These are phyloP conservation scores for Callyntrura sp. DNA, from an alignment of 2,888 invertebrate genomes.

Conservation along the genomic window DNA sequence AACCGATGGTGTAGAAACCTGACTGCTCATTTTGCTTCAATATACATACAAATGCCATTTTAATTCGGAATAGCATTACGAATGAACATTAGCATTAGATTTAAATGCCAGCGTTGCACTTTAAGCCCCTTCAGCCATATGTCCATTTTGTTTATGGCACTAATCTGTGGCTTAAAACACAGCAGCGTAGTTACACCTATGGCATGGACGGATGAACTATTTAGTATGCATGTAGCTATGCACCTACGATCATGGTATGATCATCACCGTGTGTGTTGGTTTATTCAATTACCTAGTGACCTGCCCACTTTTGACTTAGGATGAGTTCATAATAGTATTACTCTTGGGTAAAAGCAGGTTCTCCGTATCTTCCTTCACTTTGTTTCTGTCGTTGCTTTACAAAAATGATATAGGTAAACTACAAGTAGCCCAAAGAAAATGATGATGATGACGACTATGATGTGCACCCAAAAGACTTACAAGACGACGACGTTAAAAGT, in stretches of 20 bases:
- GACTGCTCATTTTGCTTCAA: no score
- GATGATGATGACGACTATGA: constrained; percentile 26
- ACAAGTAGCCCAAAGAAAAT: constrained; percentile 54
- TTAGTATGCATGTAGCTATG: no score
- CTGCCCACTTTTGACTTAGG: constrained; percentile 23
- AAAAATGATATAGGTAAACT: not conserved
- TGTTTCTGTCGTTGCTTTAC: not conserved
- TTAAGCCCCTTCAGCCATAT: no score
- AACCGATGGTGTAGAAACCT: no score
- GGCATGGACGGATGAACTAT: no score
- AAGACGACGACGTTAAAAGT: not conserved
- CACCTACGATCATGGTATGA: constrained; percentile 9
- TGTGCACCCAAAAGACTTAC: constrained; percentile 37
- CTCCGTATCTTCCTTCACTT: not conserved
- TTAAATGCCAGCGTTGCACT: no score
- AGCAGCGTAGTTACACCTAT: no score
- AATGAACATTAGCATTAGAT: no score
- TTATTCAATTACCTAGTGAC: constrained; percentile 56
- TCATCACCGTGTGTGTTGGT: constrained; percentile 34
- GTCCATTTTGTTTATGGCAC: no score
- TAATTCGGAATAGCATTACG: no score
- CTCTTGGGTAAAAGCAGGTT: constrained; percentile 45
- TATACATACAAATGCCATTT: no score
- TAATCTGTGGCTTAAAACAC: no score
- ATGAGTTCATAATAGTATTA: constrained; percentile 27